Conservation (phyloP, 2,888 invertebrate genomes). For the Cheilosia pagana region DNA sequence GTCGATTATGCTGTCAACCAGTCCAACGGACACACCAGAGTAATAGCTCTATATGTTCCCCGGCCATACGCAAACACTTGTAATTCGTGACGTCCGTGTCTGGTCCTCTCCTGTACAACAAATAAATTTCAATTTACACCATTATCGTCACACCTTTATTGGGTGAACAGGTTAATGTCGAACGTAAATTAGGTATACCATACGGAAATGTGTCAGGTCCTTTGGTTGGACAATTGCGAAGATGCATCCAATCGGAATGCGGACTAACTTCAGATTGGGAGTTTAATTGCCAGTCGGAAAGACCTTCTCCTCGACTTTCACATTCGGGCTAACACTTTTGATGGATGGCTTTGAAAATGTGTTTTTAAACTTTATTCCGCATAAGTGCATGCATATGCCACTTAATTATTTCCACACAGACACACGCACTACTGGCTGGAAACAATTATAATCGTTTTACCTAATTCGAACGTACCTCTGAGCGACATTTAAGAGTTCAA, state of each 20-base stretch:
- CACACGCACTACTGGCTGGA: not conserved
- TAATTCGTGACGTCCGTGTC: constrained; percentile 28
- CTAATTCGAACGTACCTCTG: constrained; percentile 51
- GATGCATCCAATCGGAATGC: constrained; percentile 28
- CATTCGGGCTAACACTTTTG: constrained; percentile 12
- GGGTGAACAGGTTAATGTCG: constrained; percentile 32
- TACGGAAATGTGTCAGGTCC: not conserved
- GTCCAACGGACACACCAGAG: constrained; percentile 50
- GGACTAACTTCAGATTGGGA: not conserved
- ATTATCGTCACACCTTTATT: constrained; percentile 58
- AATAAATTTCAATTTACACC: constrained; percentile 62
- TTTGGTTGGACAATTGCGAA: not conserved
- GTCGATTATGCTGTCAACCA: constrained; percentile 46
- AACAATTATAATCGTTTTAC: constrained; percentile 56
- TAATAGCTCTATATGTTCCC: constrained; percentile 53
- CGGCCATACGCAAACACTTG: constrained; percentile 39
- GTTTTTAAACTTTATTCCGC: constrained; percentile 22
- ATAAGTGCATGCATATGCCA: constrained; percentile 12
- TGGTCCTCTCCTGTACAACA: constrained; percentile 22
- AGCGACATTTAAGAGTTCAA: constrained; percentile 55
- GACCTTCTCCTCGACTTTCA: constrained; percentile 6
- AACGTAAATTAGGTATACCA: constrained; percentile 1
- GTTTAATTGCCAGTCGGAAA: constrained; percentile 3
- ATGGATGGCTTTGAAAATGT: constrained; percentile 19
- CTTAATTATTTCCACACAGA: constrained; percentile 25